Evolutionary conservation across 2,113 vertebrate genomes (phyloP).

Genomic region (Silurus meridionalis): DNA sequence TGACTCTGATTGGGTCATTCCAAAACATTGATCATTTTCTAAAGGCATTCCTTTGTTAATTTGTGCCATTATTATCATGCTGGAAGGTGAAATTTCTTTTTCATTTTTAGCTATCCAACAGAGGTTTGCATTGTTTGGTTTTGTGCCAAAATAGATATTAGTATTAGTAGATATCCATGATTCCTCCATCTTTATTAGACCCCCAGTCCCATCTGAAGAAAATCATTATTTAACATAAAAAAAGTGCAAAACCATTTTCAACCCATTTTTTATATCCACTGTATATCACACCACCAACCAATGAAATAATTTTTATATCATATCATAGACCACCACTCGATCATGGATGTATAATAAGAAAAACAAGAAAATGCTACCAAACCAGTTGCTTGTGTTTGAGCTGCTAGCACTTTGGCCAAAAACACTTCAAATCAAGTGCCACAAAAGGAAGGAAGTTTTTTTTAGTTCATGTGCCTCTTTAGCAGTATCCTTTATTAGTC

Average conservation of each 20-base stretch:
- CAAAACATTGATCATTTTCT: neutral
- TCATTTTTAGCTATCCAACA: neutral
- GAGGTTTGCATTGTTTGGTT: neutral
- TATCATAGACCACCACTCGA: conserved; percentile 10
- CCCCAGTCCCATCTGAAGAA: neutral
- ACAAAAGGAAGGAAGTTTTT: conserved; percentile 63
- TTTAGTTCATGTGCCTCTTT: conserved; percentile 65
- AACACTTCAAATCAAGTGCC: conserved; percentile 41
- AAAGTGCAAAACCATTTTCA: too few species aligned
- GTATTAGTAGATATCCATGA: neutral
- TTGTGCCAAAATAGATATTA: neutral
- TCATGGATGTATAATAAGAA: conserved; percentile 57
- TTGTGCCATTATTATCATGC: neutral
- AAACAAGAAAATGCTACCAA: conserved; percentile 39
- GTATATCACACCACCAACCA: too few species aligned
- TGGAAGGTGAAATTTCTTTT: neutral
- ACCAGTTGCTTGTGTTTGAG: conserved; percentile 60
- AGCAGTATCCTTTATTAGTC: conserved; percentile 75
- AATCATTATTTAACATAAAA: too few species aligned
- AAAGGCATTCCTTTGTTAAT: neutral
- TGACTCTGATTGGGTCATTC: too few species aligned
- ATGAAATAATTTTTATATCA: neutral
- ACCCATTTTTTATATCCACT: neutral
- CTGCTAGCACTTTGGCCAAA: conserved; percentile 59
- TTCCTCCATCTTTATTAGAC: neutral